phyloP scores from a whole-genome alignment of 92 coral and sea anemone species.

The Bergia puertoricense region DNA sequence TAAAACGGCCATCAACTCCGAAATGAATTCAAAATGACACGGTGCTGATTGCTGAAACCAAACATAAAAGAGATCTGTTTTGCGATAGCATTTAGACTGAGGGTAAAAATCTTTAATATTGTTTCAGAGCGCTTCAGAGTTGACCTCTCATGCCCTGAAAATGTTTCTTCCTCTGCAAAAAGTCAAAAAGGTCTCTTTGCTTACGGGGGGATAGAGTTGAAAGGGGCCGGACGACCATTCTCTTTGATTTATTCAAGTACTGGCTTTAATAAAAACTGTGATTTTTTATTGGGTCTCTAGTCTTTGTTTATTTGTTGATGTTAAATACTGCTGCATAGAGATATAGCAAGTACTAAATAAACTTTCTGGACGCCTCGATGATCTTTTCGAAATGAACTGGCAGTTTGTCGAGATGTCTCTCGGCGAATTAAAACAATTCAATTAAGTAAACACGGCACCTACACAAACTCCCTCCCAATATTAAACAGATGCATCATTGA shows the following conservation, averaged over 20 bases:
- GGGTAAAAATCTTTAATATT: not conserved
- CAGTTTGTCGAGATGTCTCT: constrained; percentile 38
- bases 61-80: constrained; percentile 12
- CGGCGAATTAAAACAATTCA: constrained; percentile 36
- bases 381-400: constrained; percentile 31
- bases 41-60: constrained; percentile 1
- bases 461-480: constrained; percentile 12
- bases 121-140: constrained; percentile 37
- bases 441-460: constrained; percentile 12
- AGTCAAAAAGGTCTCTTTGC: constrained; percentile 4
- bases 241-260: constrained; percentile 1
- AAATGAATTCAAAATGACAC: not conserved
- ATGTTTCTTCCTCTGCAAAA: not conserved
- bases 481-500: not conserved
- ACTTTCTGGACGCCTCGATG: constrained; percentile 31
- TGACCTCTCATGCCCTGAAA: not conserved
- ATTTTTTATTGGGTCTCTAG: not conserved
- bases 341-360: constrained; percentile 28
- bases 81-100: not conserved
- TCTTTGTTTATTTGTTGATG: constrained; percentile 31
- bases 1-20: not conserved
- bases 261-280: constrained; percentile 11
- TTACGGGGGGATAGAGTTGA: not conserved
- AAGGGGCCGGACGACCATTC: not conserved
- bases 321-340: constrained; percentile 24